Evolutionary conservation across 2,113 vertebrate genomes (phyloP).

Genomic region (Sarotherodon lohbergeri): DNA sequence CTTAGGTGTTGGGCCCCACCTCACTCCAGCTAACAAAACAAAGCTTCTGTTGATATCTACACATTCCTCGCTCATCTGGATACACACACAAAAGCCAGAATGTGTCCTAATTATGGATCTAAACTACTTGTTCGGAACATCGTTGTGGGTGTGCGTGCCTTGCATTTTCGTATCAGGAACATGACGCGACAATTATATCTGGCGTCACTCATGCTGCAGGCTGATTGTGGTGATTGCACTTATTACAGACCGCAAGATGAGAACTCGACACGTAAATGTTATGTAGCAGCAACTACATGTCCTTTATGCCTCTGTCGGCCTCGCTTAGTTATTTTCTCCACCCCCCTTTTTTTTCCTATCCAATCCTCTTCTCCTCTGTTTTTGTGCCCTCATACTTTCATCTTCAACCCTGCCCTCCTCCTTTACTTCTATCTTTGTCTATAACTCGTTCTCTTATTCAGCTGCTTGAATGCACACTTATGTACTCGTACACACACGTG

Average conservation of each 20-base stretch:
- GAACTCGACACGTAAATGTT: slow-evolving; percentile 22
- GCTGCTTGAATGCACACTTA: slow-evolving; percentile 22
- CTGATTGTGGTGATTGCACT: slow-evolving; percentile 49
- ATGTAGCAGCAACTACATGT: slow-evolving; percentile 13
- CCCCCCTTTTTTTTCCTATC: fast-evolving
- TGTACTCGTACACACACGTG: not conserved
- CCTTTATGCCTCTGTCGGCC: not conserved
- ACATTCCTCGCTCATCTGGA: slow-evolving; percentile 46
- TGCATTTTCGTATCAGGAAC: slow-evolving; percentile 22
- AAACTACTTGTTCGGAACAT: not conserved
- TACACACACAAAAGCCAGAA: not conserved
- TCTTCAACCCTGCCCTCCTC: not conserved
- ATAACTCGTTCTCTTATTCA: slow-evolving; percentile 55
- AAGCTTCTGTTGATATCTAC: slow-evolving; percentile 51
- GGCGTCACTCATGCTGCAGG: slow-evolving; percentile 39
- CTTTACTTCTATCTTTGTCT: slow-evolving; percentile 30
- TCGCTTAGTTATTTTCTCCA: not conserved
- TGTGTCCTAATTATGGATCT: not conserved
- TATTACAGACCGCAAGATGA: slow-evolving; percentile 48
- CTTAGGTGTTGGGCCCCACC: slow-evolving; percentile 52
- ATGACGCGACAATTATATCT: slow-evolving; percentile 48
- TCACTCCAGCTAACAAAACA: slow-evolving; percentile 60
- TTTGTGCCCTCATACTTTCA: not conserved
- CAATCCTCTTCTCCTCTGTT: not conserved
- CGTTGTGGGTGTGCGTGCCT: slow-evolving; percentile 13